Base-by-base conservation (phyloP, 2,888 invertebrate genomes). In the Epistrophe grossulariae region DNA sequence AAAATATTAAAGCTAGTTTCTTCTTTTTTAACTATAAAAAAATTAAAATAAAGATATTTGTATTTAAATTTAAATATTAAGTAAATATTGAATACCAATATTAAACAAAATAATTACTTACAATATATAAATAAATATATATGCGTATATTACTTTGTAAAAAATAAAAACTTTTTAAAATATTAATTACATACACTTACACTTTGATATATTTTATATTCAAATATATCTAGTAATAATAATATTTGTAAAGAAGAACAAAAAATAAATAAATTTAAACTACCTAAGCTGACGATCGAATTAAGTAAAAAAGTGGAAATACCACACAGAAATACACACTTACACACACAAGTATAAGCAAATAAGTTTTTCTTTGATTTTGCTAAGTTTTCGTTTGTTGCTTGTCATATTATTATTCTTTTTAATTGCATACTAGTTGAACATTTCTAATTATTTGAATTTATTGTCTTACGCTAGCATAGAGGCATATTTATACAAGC, bases 11-110 rank as follows among this genome's bases (percentile, higher is more conserved):
- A 84, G 80, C 80, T 77, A 84, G 84, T 81, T 85, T 85, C 78
- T 81, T 80, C 48, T 78, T 78, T 70, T 76, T 77, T 68, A 68
- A 62, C 38, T n/a, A 77, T 70, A 48, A 40, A 80, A 70, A 77
- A 84, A 60, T 78, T 82, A 85, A 88, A 83, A 79, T 77, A 87
- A 89, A 87, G 74, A 89, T 87, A 89, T 88, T 88, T 89, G 89
- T 88, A 89, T 89, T 89, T 88, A 88, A 88, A 89, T 84, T 88
- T 89, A 89, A 89, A 89, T 88, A 88, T 88, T 89, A 89, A 89
- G 89, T 88, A 88, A 88, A 89, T 89, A 88, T 88, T 88, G 88
- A 88, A 84, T 88, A 89, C 79, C 88, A 88, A 89, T 88, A 88
- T 85, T 77, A 82, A 84, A 79, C 62, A 89, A 82, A 88, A 71